phyloP scores from a whole-genome alignment of 1,140 invertebrate species.

The Zaprionus ghesquierei region DNA sequence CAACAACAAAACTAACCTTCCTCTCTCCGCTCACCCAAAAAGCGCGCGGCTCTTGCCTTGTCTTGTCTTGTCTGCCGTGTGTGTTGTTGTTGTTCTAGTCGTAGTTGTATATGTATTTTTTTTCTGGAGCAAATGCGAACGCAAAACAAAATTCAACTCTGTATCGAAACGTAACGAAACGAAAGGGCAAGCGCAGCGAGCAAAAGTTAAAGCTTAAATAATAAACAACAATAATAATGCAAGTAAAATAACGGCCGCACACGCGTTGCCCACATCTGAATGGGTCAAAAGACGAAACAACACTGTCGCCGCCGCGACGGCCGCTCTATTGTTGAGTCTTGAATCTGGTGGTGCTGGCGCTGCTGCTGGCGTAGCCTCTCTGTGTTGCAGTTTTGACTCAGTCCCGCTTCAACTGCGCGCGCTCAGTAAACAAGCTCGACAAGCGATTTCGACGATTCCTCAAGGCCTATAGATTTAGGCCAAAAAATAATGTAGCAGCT shows the following conservation, averaged over 20 bases:
- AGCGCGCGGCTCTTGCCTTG: conserved; percentile 24
- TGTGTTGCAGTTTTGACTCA: conserved; percentile 39
- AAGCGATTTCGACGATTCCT: conserved; percentile 79
- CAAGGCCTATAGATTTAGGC: conserved; percentile 79
- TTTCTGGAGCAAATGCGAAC: conserved; percentile 53
- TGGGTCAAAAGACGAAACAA: conserved; percentile 77
- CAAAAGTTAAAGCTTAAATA: conserved; percentile 75
- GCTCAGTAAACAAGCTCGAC: conserved; percentile 71
- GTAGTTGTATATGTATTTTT: conserved; percentile 10
- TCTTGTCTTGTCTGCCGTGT: not conserved
- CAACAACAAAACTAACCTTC: conserved; percentile 45
- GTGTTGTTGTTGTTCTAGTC: not conserved
- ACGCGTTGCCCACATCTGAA: conserved; percentile 75
- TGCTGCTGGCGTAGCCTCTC: conserved; percentile 21
- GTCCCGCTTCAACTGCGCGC: conserved; percentile 53
- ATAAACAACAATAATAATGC: conserved; percentile 78
- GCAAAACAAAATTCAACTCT: conserved; percentile 37
- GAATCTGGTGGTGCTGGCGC: not conserved
- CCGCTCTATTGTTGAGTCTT: conserved; percentile 46
- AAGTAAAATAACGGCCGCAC: conserved; percentile 70
- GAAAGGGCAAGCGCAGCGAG: conserved; percentile 71
- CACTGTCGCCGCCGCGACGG: conserved; percentile 59
- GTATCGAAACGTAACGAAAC: conserved; percentile 52
- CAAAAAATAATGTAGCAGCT: conserved; percentile 69
- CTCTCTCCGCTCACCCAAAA: conserved; percentile 29